phyloP scores from a whole-genome alignment of 2,797 vertebrate species.

The Pangasius larnaudii region DNA sequence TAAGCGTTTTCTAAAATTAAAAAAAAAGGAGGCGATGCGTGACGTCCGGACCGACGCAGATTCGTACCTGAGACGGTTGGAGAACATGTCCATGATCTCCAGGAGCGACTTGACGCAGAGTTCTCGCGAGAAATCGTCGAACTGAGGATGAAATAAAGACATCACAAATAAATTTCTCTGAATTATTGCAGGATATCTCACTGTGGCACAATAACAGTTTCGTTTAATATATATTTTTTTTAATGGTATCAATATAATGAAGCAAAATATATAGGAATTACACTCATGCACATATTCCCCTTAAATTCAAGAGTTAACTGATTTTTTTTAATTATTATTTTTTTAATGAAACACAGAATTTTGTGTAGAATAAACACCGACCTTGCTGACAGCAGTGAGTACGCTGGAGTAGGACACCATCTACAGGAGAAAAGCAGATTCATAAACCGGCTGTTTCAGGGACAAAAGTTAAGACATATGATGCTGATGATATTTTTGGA shows the following conservation, averaged over 20 bases:
- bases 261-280: background rate
- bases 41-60: background rate
- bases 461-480: background rate
- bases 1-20: background rate
- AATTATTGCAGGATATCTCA: background rate
- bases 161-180: background rate
- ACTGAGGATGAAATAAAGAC: slow-evolving; percentile 70
- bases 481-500: background rate
- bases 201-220: background rate
- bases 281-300: no score
- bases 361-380: slow-evolving; percentile 62
- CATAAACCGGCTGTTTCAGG: background rate
- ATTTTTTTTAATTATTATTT: background rate
- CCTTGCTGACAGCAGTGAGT: slow-evolving; percentile 93
- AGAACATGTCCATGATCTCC: slow-evolving; percentile 98
- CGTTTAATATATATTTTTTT: background rate
- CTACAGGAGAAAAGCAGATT: slow-evolving; percentile 67
- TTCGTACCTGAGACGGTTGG: slow-evolving; percentile 86
- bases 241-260: background rate
- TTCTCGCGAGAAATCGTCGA: slow-evolving; percentile 95
- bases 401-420: slow-evolving; percentile 99
- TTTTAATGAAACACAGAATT: background rate
- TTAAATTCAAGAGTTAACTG: background rate
- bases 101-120: slow-evolving; percentile 90
- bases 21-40: background rate